These are phyloP conservation scores for Asarcornis scutulata DNA, from an alignment of 2,113 vertebrate genomes.

Conservation along the genomic window DNA sequence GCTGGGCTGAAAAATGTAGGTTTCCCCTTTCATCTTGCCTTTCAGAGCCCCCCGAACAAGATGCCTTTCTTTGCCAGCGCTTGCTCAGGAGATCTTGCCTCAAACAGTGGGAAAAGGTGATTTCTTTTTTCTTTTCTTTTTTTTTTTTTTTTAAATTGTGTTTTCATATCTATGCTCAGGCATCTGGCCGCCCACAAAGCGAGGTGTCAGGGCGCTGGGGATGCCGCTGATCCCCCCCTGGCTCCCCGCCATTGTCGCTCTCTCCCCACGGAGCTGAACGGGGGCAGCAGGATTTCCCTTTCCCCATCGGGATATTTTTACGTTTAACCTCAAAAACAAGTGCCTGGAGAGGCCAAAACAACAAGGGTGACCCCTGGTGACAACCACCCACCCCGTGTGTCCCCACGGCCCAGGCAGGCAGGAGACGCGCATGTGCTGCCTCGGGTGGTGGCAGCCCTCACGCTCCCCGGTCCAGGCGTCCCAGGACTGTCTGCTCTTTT, in stretches of 20 bases:
- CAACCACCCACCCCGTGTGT: background rate
- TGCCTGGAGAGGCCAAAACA: slow-evolving; percentile 27
- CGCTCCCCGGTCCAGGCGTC: background rate
- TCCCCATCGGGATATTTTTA: slow-evolving; percentile 2
- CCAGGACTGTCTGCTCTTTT: background rate
- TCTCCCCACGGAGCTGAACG: slow-evolving; percentile 30
- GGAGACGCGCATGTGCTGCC: fast-evolving
- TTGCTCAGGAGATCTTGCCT: slow-evolving; percentile 66
- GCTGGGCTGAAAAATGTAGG: slow-evolving; percentile 77
- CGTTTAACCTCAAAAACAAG: slow-evolving; percentile 60
- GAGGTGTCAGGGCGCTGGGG: slow-evolving; percentile 70
- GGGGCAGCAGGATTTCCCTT: slow-evolving; percentile 32
- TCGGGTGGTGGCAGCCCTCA: background rate
- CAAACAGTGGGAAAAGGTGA: slow-evolving; percentile 58
- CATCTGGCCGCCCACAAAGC: slow-evolving; percentile 62
- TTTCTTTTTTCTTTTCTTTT: background rate
- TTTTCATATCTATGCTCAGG: slow-evolving; percentile 43
- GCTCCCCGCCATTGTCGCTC: slow-evolving; percentile 66
- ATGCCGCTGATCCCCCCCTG: slow-evolving; percentile 30
- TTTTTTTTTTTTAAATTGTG: background rate
- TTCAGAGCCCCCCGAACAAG: slow-evolving; percentile 76
- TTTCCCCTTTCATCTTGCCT: slow-evolving; percentile 79
- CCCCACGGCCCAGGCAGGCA: background rate
- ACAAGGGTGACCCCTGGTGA: background rate
- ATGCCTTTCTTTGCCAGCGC: slow-evolving; percentile 77